Evolutionary conservation across 2,797 vertebrate genomes (phyloP).

Genomic region (Anniella stebbinsi): DNA sequence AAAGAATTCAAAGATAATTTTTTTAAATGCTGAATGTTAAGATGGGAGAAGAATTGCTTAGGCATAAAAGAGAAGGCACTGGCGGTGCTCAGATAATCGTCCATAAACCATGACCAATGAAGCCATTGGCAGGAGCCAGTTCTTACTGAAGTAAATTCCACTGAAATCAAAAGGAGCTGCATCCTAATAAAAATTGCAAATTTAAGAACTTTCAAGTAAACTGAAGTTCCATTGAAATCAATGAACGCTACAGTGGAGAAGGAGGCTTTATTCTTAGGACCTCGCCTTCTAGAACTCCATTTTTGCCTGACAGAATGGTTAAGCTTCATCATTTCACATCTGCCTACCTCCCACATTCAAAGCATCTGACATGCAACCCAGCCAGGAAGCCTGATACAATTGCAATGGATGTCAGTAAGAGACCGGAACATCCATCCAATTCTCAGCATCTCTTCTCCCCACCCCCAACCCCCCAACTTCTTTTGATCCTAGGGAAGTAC

Average conservation of each 20-base stretch:
- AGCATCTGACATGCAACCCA: not conserved
- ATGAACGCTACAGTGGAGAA: too few species aligned
- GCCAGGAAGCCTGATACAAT: not conserved
- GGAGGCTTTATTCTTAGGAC: not conserved
- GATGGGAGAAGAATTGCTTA: conserved; percentile 2
- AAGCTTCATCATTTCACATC: not conserved
- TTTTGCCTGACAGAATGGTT: not conserved
- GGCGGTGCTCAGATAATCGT: not conserved
- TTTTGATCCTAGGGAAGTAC: not conserved
- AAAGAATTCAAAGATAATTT: not conserved
- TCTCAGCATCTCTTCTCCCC: not conserved
- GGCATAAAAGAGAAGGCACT: conserved; percentile 28
- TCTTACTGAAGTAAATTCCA: not conserved
- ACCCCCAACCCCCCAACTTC: not conserved
- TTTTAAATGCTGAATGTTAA: not conserved
- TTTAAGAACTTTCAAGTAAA: not conserved
- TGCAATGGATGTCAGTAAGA: too few species aligned
- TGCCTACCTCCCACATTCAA: not conserved
- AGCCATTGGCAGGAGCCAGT: too few species aligned
- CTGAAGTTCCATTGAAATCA: too few species aligned
- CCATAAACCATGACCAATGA: not conserved
- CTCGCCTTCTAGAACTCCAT: not conserved
- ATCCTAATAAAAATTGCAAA: not conserved
- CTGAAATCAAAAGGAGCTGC: not conserved
- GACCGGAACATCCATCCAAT: not conserved